Percentiles rank a stretch among this genome's conserved stretches.
Evolutionary conservation across 1,140 invertebrate genomes (phyloP).

Genomic region (Anoplolepis gracilipes): DNA sequence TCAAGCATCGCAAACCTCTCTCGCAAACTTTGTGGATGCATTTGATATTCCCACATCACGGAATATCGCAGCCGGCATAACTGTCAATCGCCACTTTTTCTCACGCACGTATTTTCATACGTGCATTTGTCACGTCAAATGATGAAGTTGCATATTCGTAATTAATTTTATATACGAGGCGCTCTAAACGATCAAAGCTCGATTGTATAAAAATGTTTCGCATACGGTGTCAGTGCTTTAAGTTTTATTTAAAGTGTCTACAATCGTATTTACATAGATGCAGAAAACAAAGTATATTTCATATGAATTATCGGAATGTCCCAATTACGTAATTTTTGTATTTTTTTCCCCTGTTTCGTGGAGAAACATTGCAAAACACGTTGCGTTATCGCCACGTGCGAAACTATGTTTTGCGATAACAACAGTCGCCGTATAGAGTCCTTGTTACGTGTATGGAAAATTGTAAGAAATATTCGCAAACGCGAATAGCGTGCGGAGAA

Average conservation of each 20-base stretch:
- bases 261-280: not conserved
- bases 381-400: not conserved
- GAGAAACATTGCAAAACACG: conserved; percentile 28
- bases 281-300: not conserved
- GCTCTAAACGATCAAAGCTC: no score
- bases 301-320: not conserved
- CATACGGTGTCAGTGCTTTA: no score
- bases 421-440: not conserved
- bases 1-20: not conserved
- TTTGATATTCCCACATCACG: not conserved
- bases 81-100: not conserved
- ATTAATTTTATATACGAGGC: no score
- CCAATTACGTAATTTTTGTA: not conserved
- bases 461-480: conserved; percentile 37
- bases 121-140: no score
- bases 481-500: no score
- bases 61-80: not conserved
- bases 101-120: not conserved
- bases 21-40: conserved; percentile 1
- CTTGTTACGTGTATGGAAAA: conserved; percentile 30
- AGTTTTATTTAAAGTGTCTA: not conserved
- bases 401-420: conserved; percentile 35
- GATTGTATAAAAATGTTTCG: no score
- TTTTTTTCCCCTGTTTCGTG: not conserved
- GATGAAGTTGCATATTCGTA: no score